Base-by-base conservation (phyloP, 2,113 vertebrate species). In the Dinomys branickii region DNA sequence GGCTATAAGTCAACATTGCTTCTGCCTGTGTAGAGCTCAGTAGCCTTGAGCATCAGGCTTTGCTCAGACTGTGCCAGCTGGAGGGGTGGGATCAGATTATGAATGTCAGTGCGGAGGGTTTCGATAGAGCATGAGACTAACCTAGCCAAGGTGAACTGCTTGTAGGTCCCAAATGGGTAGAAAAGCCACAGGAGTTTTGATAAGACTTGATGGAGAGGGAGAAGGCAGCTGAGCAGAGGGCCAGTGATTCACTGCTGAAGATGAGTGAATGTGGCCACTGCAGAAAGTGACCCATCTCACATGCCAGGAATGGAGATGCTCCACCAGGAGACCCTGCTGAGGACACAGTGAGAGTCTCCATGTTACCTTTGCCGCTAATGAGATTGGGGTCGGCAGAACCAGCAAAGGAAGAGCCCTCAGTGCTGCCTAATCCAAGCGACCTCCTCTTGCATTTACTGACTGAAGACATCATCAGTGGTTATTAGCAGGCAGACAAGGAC, bases 291-390 rank as follows among this genome's bases (percentile, higher is more conserved):
- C 8, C 20, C 30, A 35, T 41, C 30, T n/a, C 56, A 54, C n/a
- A 35, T 24, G 12, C 82, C 26, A 47, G 28, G 30, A 30, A 16
- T 28, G 47, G 59, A 50, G 4, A 30, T 5, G 52, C 28, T 41
- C 20, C 28, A 47, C 35, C 16, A 59, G 12, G 88, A 50, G 28
- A 5, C 71, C 77, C 33, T 19, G 8, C 41, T 12, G 61, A 63
- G 14, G 58, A 28, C 20, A 22, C 0, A 0, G 19, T 24, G 17
- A 7, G 30, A 1, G 3, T n/a, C 35, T 52, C 65, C 38, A 54
- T 78, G 38, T 65, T 52, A 71, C 30, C 67, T 85, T 65, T 41
- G 8, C 50, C n/a, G 44, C 28, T 82, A 58, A 56, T 44, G 61
- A 69, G 13, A 41, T 8, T 47, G 17, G 61, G 7, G 8, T 30